These are phyloP conservation scores for Drosophila phalerata DNA, from an alignment of 2,888 invertebrate genomes.

Conservation along the genomic window DNA sequence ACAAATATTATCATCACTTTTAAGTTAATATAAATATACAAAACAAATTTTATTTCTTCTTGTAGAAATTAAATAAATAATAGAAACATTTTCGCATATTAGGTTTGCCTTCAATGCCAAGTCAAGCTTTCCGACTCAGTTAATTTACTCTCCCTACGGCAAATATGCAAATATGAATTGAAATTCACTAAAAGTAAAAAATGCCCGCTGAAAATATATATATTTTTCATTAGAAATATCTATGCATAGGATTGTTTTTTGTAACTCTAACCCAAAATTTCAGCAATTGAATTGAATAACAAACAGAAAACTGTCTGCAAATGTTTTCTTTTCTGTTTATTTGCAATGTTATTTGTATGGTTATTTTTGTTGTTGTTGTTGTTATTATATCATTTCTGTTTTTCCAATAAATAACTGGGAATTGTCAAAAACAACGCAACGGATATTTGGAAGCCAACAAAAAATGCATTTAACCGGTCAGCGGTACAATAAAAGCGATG, in stretches of 20 bases:
- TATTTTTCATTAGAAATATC: slow-evolving; percentile 27
- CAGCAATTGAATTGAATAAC: slow-evolving; percentile 39
- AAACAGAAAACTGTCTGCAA: slow-evolving; percentile 32
- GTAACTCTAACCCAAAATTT: slow-evolving; percentile 28
- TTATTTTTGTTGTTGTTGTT: slow-evolving; percentile 3
- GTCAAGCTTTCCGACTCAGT: slow-evolving; percentile 6
- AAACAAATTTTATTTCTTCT: no score
- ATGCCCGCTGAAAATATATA: slow-evolving; percentile 3
- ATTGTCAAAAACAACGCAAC: slow-evolving; percentile 58
- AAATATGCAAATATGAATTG: slow-evolving; percentile 22
- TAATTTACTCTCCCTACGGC: slow-evolving; percentile 1
- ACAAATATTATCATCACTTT: background rate
- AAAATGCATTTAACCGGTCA: slow-evolving; percentile 70
- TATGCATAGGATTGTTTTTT: slow-evolving; percentile 17
- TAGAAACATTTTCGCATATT: background rate
- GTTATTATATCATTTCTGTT: slow-evolving; percentile 21
- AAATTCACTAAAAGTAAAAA: slow-evolving; percentile 1
- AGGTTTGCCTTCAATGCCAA: background rate
- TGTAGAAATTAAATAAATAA: background rate
- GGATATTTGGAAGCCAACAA: slow-evolving; percentile 69
- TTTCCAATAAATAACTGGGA: slow-evolving; percentile 64
- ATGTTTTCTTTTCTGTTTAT: slow-evolving; percentile 31
- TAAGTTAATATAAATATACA: background rate
- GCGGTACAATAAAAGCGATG: slow-evolving; percentile 30
- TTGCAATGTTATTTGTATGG: slow-evolving; percentile 2